These are phyloP conservation scores for Daphoenositta chrysoptera DNA, from an alignment of 2,113 vertebrate genomes.

Conservation along the genomic window DNA sequence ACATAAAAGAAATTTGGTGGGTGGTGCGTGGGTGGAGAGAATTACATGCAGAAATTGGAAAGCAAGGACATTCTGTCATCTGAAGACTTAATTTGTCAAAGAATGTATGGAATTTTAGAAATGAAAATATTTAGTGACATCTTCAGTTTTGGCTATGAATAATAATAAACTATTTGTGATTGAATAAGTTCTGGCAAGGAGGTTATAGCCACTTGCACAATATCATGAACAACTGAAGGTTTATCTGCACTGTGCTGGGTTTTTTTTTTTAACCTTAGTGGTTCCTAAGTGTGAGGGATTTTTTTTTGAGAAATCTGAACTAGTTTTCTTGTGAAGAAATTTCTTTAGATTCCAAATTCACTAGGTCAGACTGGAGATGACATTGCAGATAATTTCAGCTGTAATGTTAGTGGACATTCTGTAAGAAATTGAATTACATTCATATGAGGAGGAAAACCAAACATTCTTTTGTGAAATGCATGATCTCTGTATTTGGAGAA, in stretches of 20 bases:
- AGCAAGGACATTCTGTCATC: background rate
- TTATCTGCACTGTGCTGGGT: background rate
- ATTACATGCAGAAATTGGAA: slow-evolving; percentile 25
- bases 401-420: background rate
- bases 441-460: background rate
- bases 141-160: background rate
- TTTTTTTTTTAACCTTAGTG: background rate
- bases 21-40: background rate
- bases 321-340: background rate
- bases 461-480: background rate
- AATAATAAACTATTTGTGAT: slow-evolving; percentile 1
- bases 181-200: background rate
- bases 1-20: background rate
- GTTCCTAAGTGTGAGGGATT: background rate
- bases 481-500: background rate
- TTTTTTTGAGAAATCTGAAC: background rate
- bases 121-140: slow-evolving; percentile 32
- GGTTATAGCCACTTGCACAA: background rate
- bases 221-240: background rate
- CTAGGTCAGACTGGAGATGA: background rate
- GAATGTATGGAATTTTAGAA: slow-evolving; percentile 44
- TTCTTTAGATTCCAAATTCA: background rate
- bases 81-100: slow-evolving; percentile 27
- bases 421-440: background rate
- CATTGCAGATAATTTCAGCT: background rate